These are phyloP conservation scores for Bombyx huttoni DNA, from an alignment of 2,888 invertebrate genomes.

Conservation along the genomic window DNA sequence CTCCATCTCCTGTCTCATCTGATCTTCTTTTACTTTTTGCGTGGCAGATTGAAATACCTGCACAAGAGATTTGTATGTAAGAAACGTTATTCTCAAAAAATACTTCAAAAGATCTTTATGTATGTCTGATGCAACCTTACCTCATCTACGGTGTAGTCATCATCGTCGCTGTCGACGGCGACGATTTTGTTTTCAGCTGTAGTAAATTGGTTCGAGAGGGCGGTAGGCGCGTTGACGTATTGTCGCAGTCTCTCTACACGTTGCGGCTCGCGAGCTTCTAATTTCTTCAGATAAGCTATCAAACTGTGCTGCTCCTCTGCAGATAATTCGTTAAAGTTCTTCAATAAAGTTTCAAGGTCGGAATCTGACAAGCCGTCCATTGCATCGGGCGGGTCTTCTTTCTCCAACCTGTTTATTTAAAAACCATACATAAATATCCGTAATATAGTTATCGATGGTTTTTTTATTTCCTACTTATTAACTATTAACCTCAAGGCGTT, in stretches of 20 bases:
- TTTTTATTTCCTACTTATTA: too few relatives aligned
- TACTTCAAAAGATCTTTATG: too few relatives aligned
- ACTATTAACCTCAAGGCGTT: too few relatives aligned
- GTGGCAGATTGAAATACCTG: conserved; percentile 81
- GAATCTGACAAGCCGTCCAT: conserved; percentile 86
- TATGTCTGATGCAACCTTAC: conserved; percentile 25
- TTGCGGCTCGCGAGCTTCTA: conserved; percentile 82
- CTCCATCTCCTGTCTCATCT: conserved; percentile 71
- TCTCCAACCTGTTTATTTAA: conserved; percentile 22
- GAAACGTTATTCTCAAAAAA: background rate
- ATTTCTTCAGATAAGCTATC: conserved; percentile 84
- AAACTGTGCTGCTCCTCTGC: conserved; percentile 87
- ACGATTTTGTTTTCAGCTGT: conserved; percentile 12
- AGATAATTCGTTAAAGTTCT: conserved; percentile 83
- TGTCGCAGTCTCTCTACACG: conserved; percentile 84
- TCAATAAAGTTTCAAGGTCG: conserved; percentile 83
- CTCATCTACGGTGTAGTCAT: conserved; percentile 88
- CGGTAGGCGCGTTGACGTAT: conserved; percentile 75
- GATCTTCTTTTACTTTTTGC: conserved; percentile 78
- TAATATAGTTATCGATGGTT: too few relatives aligned
- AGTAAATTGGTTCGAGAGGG: conserved; percentile 5
- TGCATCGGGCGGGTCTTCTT: conserved; percentile 44
- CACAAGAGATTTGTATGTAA: conserved; percentile 8
- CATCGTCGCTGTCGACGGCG: conserved; percentile 76
- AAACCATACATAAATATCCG: background rate